A percentile compares a stretch with the other conserved stretches of the same genome.
phyloP scores from a whole-genome alignment of 1,140 invertebrate genomes.

The Papilio dardanus region DNA sequence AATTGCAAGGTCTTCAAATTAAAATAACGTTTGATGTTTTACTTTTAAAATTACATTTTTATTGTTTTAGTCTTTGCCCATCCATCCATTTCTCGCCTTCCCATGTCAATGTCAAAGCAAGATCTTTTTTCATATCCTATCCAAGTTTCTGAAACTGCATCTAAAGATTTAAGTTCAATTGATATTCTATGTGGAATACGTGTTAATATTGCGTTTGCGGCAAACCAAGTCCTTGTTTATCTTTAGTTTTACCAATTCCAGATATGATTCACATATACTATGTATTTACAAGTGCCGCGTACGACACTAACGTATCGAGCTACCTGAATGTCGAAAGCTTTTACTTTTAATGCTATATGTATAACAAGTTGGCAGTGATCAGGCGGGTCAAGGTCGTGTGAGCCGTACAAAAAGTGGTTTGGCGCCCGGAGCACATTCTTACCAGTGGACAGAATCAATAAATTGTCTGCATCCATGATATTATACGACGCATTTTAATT shows the following conservation, averaged over 20 bases:
- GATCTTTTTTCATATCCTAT: too few species aligned
- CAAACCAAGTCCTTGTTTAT: neutral
- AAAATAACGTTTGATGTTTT: too few species aligned
- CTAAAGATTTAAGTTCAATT: too few species aligned
- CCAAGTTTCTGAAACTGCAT: too few species aligned
- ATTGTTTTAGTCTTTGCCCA: too few species aligned
- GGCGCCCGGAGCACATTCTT: conserved; percentile 65
- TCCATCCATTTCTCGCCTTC: too few species aligned
- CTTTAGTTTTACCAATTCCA: too few species aligned
- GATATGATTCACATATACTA: neutral
- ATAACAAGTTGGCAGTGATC: conserved; percentile 68
- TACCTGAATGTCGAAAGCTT: conserved; percentile 67
- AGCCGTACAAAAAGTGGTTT: conserved; percentile 68
- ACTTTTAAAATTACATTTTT: too few species aligned
- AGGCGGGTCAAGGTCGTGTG: conserved; percentile 68
- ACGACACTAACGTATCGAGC: conserved; percentile 34
- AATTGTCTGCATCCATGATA: conserved; percentile 59
- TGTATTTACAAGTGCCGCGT: neutral
- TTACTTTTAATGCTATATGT: conserved; percentile 70
- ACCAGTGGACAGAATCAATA: conserved; percentile 60
- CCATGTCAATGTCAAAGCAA: too few species aligned
- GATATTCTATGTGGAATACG: too few species aligned
- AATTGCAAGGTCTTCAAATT: neutral
- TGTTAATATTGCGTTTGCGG: too few species aligned
- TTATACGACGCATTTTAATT: conserved; percentile 47